Conservation (phyloP, 1,140 invertebrate genomes). For the Drosophila aff. region DNA sequence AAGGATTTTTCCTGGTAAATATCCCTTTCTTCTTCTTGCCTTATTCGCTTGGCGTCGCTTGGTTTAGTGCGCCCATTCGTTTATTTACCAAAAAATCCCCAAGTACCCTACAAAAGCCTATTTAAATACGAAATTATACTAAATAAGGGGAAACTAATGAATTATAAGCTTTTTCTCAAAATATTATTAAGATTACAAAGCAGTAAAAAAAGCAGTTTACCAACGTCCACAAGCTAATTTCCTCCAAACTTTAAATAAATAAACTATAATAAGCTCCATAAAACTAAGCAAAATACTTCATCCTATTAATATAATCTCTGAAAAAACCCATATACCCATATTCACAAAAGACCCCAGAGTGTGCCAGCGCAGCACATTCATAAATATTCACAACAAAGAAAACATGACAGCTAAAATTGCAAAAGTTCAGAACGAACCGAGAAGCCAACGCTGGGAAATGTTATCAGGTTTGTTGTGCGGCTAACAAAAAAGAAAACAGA, state of each 20-base stretch:
- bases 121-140: neutral
- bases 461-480: neutral
- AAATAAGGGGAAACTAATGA: neutral
- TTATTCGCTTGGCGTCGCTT: neutral
- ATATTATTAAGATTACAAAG: neutral
- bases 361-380: conserved; percentile 5
- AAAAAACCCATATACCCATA: conserved; percentile 11
- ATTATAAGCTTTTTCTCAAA: too few species aligned
- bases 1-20: neutral
- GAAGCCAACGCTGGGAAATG: conserved; percentile 18
- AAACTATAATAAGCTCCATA: neutral
- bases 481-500: neutral
- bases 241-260: neutral
- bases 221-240: neutral
- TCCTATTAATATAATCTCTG: neutral
- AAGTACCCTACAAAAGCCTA: neutral
- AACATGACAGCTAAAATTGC: conserved; percentile 32
- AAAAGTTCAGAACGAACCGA: conserved; percentile 25
- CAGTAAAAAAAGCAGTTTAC: neutral
- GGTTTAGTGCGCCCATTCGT: too few species aligned
- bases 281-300: neutral
- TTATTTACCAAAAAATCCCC: neutral
- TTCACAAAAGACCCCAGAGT: neutral
- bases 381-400: conserved; percentile 18
- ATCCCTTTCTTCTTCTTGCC: neutral